Base-by-base conservation (phyloP, 2,113 vertebrate genomes). In the Aythya baeri region DNA sequence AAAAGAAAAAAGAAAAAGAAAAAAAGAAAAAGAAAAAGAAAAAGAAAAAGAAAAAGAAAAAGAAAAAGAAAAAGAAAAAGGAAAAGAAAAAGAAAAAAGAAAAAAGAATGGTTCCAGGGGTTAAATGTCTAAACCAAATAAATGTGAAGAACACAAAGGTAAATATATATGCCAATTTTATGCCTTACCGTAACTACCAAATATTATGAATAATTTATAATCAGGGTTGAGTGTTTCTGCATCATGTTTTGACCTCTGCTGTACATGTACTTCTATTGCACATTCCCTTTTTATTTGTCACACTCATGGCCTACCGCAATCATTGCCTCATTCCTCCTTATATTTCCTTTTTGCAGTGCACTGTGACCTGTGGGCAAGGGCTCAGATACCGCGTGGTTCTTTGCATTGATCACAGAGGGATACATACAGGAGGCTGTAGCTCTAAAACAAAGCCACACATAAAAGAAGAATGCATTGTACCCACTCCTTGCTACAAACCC, bases 301-400 rank as follows among this genome's bases (percentile, higher is more conserved):
- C 18, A 52, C 13, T 2, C 94, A 22, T 76, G 17, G 50, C 1
- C 3, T 73, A 67, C 23, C 72, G 75, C 32, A 34, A 5, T 0
- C 34, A 32, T 8, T 82, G 7, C 13, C 8, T 32, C n/a, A 41
- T 52, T 32, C 17, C 18, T 8, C 20, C 25, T 89, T 66, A 86
- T 44, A 90, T 57, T 26, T 88, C 73, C 85, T 34, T 13, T 21
- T 92, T 87, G 55, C 97, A 99, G 99, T 99, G 99, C 96, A 99
- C 99, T 2, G 99, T 99, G 96, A 99, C 99, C 1, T 99, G 99
- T 94, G 99, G 99, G 61, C 99, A 99, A 91, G 99, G 99, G 25
- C 98, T 99, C 83, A 98, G 99, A 92, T 99, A 99, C 94, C 98
- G 99, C 46, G 99, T 99, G 74, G 99, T 99, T 75, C 98, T 99